A percentile compares a stretch with the other conserved stretches of the same genome.
These are phyloP conservation scores for Agapornis roseicollis DNA, from an alignment of 2,113 vertebrate genomes.

Conservation along the genomic window DNA sequence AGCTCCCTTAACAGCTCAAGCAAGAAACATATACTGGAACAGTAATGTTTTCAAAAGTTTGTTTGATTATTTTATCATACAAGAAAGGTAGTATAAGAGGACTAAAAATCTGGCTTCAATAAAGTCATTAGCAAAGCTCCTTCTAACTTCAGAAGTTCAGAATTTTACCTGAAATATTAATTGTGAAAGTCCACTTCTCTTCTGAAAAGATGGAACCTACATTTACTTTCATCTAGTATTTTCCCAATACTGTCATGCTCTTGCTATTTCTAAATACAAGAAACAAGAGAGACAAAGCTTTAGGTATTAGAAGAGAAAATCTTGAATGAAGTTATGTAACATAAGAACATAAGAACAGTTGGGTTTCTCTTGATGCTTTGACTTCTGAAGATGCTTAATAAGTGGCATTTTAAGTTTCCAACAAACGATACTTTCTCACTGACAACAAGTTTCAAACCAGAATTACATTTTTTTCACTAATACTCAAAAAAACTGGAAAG, in stretches of 20 bases:
- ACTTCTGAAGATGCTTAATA: neutral
- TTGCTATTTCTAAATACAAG: neutral
- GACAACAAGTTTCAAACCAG: neutral
- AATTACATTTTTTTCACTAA: neutral
- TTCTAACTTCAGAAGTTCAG: neutral
- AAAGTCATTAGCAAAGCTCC: neutral
- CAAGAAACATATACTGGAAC: neutral
- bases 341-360: rapidly evolving
- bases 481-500: neutral
- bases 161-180: neutral
- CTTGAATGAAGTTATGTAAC: neutral
- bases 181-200: neutral
- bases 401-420: neutral
- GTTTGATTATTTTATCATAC: neutral
- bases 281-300: neutral
- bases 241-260: neutral
- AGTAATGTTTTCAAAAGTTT: neutral
- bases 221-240: neutral
- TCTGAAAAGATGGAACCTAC: neutral
- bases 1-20: neutral
- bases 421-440: neutral
- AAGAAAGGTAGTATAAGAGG: neutral
- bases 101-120: neutral
- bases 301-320: neutral
- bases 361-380: neutral